These are phyloP conservation scores for Numenius phaeopus DNA, from an alignment of 2,797 vertebrate genomes.

Conservation along the genomic window DNA sequence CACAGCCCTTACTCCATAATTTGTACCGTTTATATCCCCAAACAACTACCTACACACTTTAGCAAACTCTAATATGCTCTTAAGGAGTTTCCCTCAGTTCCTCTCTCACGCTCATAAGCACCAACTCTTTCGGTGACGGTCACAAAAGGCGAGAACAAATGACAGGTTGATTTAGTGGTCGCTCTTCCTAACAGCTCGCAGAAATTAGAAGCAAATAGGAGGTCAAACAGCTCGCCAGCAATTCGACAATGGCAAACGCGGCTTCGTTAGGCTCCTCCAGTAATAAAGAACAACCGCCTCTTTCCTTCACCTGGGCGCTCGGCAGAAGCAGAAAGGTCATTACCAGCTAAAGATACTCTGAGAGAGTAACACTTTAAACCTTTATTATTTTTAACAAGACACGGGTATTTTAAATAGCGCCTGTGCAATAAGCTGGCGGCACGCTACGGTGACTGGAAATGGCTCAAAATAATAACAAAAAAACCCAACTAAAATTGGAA, in stretches of 20 bases:
- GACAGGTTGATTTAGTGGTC: slow-evolving; percentile 72
- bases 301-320: slow-evolving; percentile 14
- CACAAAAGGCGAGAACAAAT: slow-evolving; percentile 59
- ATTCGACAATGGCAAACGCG: slow-evolving; percentile 73
- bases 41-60: not conserved
- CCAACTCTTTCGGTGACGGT: slow-evolving; percentile 48
- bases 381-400: slow-evolving; percentile 42
- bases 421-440: not conserved
- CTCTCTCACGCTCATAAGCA: slow-evolving; percentile 49
- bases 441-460: not conserved
- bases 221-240: slow-evolving; percentile 71
- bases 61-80: not conserved
- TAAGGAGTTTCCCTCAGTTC: slow-evolving; percentile 20
- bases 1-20: not conserved
- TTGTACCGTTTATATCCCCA: not conserved
- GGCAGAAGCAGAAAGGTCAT: slow-evolving; percentile 22
- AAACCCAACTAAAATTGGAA: not conserved
- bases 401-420: not conserved
- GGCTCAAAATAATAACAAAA: not conserved
- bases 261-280: slow-evolving; percentile 71
- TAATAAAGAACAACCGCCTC: slow-evolving; percentile 42
- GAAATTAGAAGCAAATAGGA: slow-evolving; percentile 78
- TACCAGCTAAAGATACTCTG: slow-evolving; percentile 22
- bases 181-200: slow-evolving; percentile 71
- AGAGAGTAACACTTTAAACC: slow-evolving; percentile 30